phyloP scores from a whole-genome alignment of 30 jellyfish, hydroid and myxozoan species.

The Aurelia sp. region DNA sequence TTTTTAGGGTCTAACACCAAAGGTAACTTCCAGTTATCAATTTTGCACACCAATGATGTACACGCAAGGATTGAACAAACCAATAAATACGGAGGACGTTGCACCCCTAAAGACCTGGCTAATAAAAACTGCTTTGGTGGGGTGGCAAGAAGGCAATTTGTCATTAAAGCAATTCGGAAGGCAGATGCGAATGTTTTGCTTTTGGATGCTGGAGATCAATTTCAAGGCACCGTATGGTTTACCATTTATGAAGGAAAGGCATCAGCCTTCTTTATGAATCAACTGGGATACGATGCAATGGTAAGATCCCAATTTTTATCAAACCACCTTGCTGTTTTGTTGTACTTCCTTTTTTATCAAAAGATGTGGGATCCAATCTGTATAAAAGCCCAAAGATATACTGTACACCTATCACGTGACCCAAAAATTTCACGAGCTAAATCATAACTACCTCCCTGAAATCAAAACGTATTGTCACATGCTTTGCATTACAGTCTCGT shows the following conservation, averaged over 20 bases:
- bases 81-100: conserved; percentile 80
- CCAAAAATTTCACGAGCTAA: too few relatives aligned
- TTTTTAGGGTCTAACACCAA: not conserved
- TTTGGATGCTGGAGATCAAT: conserved; percentile 97
- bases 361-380: too few relatives aligned
- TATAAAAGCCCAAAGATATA: too few relatives aligned
- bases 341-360: too few relatives aligned
- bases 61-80: conserved; percentile 87
- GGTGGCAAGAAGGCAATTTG: conserved; percentile 89
- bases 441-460: too few relatives aligned
- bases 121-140: conserved; percentile 87
- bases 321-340: too few relatives aligned
- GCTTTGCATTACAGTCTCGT: too few relatives aligned
- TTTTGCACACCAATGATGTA: conserved; percentile 95
- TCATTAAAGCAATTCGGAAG: conserved; percentile 52
- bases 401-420: too few relatives aligned
- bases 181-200: conserved; percentile 53
- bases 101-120: conserved; percentile 43
- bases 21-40: conserved; percentile 60
- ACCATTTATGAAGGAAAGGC: conserved; percentile 82
- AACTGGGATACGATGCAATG: conserved; percentile 86
- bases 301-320: conserved; percentile 13
- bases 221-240: conserved; percentile 97
- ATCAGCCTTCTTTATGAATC: conserved; percentile 80
- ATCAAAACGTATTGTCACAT: too few relatives aligned